phyloP scores from a whole-genome alignment of 2,113 vertebrate genomes.

The Neolamprologus ventralis region DNA sequence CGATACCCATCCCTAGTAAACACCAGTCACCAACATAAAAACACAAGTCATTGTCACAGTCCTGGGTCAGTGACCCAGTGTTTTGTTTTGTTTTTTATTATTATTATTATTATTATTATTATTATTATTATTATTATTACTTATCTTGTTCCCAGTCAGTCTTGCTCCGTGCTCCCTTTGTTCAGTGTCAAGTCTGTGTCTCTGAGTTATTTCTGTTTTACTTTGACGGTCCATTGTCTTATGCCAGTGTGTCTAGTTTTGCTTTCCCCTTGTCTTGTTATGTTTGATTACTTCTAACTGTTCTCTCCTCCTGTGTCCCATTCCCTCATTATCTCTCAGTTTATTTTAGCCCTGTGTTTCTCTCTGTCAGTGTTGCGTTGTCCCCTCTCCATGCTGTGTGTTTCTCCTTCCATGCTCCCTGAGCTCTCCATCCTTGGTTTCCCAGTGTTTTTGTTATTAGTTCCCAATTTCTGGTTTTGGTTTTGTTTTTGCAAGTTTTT shows the following conservation, averaged over 20 bases:
- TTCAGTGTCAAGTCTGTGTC: too few species aligned
- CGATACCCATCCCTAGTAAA: too few species aligned
- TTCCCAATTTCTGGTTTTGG: background rate
- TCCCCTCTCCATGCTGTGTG: background rate
- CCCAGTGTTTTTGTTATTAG: background rate
- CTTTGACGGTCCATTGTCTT: too few species aligned
- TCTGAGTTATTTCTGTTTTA: too few species aligned
- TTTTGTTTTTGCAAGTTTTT: background rate
- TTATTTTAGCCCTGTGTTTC: background rate
- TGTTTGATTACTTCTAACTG: background rate
- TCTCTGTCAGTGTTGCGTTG: rapidly evolving
- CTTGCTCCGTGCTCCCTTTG: too few species aligned
- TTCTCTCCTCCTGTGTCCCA: background rate
- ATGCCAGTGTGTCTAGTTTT: background rate
- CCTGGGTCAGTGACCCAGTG: too few species aligned
- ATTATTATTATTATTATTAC: too few species aligned
- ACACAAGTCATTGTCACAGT: too few species aligned
- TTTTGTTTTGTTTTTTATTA: rapidly evolving
- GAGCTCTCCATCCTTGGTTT: background rate
- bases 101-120: too few species aligned
- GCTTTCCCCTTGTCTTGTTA: background rate
- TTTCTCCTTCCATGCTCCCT: background rate
- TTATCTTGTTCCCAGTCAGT: too few species aligned
- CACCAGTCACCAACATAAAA: too few species aligned
- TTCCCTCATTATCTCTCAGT: background rate